These are phyloP conservation scores for Anastatus disparis DNA, from an alignment of 1,140 invertebrate genomes.

Conservation along the genomic window DNA sequence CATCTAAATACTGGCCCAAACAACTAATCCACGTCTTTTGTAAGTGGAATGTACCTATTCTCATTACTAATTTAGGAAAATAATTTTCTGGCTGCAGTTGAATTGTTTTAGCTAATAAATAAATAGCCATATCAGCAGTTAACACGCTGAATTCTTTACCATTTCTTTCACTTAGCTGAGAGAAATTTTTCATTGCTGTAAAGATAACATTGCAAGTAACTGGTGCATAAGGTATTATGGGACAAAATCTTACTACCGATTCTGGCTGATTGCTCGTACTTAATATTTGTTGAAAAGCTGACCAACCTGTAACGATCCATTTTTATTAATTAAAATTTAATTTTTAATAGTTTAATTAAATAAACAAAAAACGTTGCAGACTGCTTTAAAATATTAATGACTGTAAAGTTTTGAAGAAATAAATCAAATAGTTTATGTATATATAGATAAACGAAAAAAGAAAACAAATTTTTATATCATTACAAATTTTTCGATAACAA, in stretches of 20 bases:
- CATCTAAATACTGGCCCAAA: slow-evolving; percentile 41
- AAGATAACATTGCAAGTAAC: background rate
- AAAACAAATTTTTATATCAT: no score
- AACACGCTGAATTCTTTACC: background rate
- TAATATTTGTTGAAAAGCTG: background rate
- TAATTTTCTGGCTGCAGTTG: background rate
- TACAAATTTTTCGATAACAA: no score
- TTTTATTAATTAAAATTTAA: no score
- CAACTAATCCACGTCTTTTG: slow-evolving; percentile 39
- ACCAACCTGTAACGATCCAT: no score
- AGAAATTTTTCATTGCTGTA: slow-evolving; percentile 13
- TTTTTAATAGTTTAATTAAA: no score
- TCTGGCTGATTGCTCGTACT: background rate
- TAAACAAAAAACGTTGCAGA: no score
- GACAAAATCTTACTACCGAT: background rate
- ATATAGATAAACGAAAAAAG: no score
- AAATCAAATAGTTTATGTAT: no score
- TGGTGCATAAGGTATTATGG: background rate
- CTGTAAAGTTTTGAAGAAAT: no score
- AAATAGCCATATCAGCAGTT: slow-evolving; percentile 9
- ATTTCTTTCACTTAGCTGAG: background rate
- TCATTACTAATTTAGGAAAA: slow-evolving; percentile 17
- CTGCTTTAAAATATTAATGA: no score
- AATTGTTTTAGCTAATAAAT: slow-evolving; percentile 1
- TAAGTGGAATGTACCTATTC: slow-evolving; percentile 41